Base-by-base conservation (phyloP, 2,113 vertebrate species). In the Cinclus mexicanus region DNA sequence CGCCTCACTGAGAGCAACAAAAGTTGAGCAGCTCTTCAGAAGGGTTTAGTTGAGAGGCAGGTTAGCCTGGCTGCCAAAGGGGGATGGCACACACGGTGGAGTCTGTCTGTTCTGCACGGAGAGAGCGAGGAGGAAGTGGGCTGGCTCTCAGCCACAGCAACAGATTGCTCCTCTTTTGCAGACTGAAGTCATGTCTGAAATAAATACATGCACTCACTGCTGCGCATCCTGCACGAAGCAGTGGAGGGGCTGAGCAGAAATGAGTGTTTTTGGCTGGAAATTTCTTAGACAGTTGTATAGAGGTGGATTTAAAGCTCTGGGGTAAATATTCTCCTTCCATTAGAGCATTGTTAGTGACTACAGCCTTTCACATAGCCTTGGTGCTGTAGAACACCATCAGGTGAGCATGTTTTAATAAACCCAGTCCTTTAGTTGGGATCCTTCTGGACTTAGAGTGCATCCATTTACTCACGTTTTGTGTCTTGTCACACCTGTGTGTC, bases 131-230 rank as follows among this genome's bases (percentile, higher is more conserved):
- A 76, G 71, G 47, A 61, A 61, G n/a, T 15, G 72, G 52, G 55
- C 37, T 92, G 89, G 92, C 92, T 67, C 64, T 31, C 60, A 33
- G 94, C 94, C 91, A 83, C 76, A 9, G 26, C 86, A 74, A 70
- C 91, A 92, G 85, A 74, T 90, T 93, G 94, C 88, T 93, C 82
- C 85, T 59, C 8, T 94, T 88, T 18, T 91, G 72, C 82, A 94
- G 87, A 12, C 85, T 90, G 84, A 69, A 95, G 74, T 93, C 67
- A 49, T 35, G 79, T 83, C 94, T 95, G 94, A 96, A 87, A 83
- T 89, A 78, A 92, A 78, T 31, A n/a, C 70, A 2, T 1, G 70
- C 22, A 3, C 84, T 87, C 4, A 1, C 81, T 82, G 93, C 87
- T 0, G 0, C 0, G 3, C 41, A 17, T 68, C 90, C 90, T 75